These are phyloP conservation scores for Cheilosia urbana DNA, from an alignment of 2,888 invertebrate genomes.

Conservation along the genomic window DNA sequence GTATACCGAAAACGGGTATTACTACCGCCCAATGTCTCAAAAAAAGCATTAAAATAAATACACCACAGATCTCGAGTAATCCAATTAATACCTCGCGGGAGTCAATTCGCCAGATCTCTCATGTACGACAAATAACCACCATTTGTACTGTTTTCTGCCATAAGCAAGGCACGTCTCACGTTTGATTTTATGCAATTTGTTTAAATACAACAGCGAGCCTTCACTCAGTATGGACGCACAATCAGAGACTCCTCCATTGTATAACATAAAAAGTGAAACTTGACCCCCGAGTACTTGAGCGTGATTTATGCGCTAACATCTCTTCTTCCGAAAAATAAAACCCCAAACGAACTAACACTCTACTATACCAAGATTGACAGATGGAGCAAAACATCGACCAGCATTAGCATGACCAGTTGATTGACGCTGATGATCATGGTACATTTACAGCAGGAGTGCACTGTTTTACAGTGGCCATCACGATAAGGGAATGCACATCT, in stretches of 20 bases:
- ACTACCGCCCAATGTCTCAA: neutral
- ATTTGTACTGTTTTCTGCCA: slow-evolving; percentile 8
- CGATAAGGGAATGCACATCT: slow-evolving; percentile 72
- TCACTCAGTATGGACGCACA: slow-evolving; percentile 37
- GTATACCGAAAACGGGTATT: no score
- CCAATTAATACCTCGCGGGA: neutral
- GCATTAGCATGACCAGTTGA: slow-evolving; percentile 75
- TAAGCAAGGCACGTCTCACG: neutral
- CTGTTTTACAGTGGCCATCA: slow-evolving; percentile 72
- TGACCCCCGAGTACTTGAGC: slow-evolving; percentile 69
- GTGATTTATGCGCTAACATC: slow-evolving; percentile 75
- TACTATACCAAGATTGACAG: slow-evolving; percentile 66
- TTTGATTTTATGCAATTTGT: slow-evolving; percentile 40
- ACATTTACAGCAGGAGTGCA: slow-evolving; percentile 58
- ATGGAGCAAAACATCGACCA: slow-evolving; percentile 72
- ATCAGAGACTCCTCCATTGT: slow-evolving; percentile 37
- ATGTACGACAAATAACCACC: neutral
- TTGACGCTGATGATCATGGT: slow-evolving; percentile 75
- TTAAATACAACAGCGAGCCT: neutral
- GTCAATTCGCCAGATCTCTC: neutral
- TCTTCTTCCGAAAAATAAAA: slow-evolving; percentile 44
- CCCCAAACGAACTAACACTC: slow-evolving; percentile 68
- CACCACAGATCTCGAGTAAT: neutral
- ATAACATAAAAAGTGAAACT: slow-evolving; percentile 74
- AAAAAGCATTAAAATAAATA: neutral